A percentile compares a stretch with the other conserved stretches of the same genome.
phyloP scores from a whole-genome alignment of 1,140 invertebrate species.

The Plutomurus gul region DNA sequence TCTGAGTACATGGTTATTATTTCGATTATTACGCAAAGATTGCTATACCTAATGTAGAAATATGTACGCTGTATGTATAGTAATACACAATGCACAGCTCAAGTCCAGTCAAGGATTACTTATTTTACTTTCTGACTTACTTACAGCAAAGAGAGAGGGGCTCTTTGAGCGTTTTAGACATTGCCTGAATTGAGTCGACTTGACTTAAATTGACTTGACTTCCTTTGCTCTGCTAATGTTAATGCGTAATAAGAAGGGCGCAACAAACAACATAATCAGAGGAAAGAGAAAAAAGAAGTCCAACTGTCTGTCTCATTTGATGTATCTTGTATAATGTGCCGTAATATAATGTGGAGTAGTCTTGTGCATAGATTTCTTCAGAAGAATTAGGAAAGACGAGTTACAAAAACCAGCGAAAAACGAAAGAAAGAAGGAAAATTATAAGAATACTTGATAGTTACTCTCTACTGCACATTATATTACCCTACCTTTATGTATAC shows the following conservation, averaged over 20 bases:
- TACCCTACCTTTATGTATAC: no score
- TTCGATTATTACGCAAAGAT: slow-evolving; percentile 9
- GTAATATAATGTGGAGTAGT: neutral
- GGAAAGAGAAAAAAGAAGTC: neutral
- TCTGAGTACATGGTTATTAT: slow-evolving; percentile 15
- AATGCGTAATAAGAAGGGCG: slow-evolving; percentile 23
- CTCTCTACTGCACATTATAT: no score
- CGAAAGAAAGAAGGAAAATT: neutral
- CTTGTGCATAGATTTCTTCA: neutral
- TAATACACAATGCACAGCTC: neutral
- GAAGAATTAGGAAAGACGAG: neutral
- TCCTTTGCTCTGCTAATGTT: neutral
- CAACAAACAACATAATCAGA: slow-evolving; percentile 27
- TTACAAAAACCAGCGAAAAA: slow-evolving; percentile 5
- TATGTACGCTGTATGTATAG: no score
- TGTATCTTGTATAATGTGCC: neutral
- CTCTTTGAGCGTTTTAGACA: no score
- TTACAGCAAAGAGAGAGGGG: no score
- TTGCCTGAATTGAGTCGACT: neutral
- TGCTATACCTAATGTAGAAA: no score
- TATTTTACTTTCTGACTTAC: neutral
- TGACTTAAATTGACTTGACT: neutral
- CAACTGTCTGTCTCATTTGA: neutral
- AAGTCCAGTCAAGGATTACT: slow-evolving; percentile 29
- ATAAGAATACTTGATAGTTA: neutral